Evolutionary conservation across 2,797 vertebrate genomes (phyloP).

Genomic region (Falco cherrug): DNA sequence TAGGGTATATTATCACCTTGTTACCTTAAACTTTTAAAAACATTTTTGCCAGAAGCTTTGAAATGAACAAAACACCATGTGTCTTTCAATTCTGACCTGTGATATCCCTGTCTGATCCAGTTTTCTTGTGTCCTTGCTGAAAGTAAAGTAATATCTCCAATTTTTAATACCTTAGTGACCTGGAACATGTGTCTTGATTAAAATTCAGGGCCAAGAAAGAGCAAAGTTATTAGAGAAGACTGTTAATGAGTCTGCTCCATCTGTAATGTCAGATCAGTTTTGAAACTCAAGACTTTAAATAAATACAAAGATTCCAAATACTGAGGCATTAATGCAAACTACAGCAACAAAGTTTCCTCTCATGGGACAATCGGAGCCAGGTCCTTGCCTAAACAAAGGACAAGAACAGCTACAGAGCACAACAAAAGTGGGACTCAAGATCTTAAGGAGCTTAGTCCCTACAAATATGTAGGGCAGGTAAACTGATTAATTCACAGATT

Average conservation of each 20-base stretch:
- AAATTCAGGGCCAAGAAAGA: neutral
- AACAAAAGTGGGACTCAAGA: neutral
- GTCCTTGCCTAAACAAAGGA: neutral
- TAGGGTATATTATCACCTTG: neutral
- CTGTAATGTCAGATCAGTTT: neutral
- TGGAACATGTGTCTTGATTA: neutral
- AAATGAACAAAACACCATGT: neutral
- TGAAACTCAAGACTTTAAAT: neutral
- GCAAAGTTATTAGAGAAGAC: neutral
- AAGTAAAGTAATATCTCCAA: neutral
- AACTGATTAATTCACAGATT: neutral
- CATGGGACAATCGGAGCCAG: neutral
- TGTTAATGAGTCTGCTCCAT: neutral
- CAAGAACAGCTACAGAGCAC: neutral
- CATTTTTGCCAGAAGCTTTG: neutral
- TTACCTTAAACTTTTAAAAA: neutral
- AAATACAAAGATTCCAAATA: neutral
- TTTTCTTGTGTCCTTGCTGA: neutral
- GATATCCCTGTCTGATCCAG: neutral
- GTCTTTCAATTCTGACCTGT: neutral
- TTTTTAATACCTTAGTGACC: neutral
- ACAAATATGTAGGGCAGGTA: neutral
- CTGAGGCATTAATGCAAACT: neutral
- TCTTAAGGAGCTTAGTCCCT: neutral
- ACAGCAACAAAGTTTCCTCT: neutral